Percentiles rank a stretch among this genome's conserved stretches.
Evolutionary conservation across 1,140 invertebrate genomes (phyloP).

Genomic region (Ladona fulva): DNA sequence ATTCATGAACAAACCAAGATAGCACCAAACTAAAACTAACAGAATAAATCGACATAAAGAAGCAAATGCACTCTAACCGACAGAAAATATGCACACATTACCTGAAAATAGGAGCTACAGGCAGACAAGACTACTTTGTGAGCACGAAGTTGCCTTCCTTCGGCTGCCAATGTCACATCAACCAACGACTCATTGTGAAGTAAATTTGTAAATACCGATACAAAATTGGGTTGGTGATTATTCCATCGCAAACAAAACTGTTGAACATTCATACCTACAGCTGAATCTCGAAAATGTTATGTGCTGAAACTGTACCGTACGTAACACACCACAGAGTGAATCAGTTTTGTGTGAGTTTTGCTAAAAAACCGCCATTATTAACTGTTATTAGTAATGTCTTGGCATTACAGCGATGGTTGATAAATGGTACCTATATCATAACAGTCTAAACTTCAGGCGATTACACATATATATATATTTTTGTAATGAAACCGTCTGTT

Average conservation of each 20-base stretch:
- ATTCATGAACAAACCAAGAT: too few relatives aligned
- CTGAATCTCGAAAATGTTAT: too few relatives aligned
- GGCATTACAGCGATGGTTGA: background rate
- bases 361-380: conserved; percentile 3
- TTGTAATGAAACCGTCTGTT: background rate
- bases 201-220: conserved; percentile 71
- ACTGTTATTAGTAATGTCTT: background rate
- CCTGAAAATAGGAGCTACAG: conserved; percentile 79
- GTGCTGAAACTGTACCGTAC: too few relatives aligned
- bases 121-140: conserved; percentile 80
- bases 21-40: too few relatives aligned
- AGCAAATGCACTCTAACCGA: too few relatives aligned
- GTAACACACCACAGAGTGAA: too few relatives aligned
- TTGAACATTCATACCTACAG: conserved; percentile 36
- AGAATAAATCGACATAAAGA: too few relatives aligned
- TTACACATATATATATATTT: background rate
- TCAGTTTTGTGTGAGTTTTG: background rate
- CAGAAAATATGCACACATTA: conserved; percentile 31
- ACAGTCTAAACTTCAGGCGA: too few relatives aligned
- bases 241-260: conserved; percentile 83
- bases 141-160: conserved; percentile 71
- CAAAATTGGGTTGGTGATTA: conserved; percentile 81
- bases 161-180: conserved; percentile 78
- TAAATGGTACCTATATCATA: too few relatives aligned
- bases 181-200: conserved; percentile 72